Percentiles rank a stretch among this genome's conserved stretches.
Conservation (phyloP, 2,888 invertebrate species). For the Dorcus hopei region DNA sequence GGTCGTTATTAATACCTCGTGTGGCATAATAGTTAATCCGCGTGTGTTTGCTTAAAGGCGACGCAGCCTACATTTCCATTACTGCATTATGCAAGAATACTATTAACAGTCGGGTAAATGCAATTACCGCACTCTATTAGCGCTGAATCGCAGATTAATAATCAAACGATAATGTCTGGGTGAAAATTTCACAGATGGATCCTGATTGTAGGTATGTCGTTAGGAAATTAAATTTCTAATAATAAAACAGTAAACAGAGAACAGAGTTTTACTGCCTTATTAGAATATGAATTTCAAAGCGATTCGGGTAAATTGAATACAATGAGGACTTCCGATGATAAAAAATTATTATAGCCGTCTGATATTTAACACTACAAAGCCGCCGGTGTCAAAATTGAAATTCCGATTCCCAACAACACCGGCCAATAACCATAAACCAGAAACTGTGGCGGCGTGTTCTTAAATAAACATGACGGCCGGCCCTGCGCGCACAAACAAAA, state of each 20-base stretch:
- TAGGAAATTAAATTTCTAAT: no score
- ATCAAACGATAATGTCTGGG: no score
- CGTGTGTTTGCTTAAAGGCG: background rate
- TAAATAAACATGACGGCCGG: conserved; percentile 31
- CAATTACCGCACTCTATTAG: background rate
- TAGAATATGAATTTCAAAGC: no score
- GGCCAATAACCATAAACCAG: conserved; percentile 28
- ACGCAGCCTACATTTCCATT: background rate
- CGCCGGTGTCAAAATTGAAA: conserved; percentile 27
- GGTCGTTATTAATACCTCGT: background rate
- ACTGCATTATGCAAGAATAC: background rate
- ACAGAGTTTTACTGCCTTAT: no score
- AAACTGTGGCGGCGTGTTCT: conserved; percentile 29
- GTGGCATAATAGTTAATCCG: background rate
- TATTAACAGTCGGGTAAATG: conserved; percentile 1
- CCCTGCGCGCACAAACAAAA: conserved; percentile 26
- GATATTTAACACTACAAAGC: conserved; percentile 10
- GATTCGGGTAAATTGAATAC: conserved; percentile 8
- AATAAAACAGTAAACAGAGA: no score
- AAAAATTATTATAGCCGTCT: background rate
- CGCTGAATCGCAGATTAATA: no score
- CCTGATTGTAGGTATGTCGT: no score
- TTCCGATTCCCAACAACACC: conserved; percentile 16
- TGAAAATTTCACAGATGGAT: no score
- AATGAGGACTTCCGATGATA: conserved; percentile 13